Base-by-base conservation (phyloP, 2,888 invertebrate species). In the Vanessa cardui region DNA sequence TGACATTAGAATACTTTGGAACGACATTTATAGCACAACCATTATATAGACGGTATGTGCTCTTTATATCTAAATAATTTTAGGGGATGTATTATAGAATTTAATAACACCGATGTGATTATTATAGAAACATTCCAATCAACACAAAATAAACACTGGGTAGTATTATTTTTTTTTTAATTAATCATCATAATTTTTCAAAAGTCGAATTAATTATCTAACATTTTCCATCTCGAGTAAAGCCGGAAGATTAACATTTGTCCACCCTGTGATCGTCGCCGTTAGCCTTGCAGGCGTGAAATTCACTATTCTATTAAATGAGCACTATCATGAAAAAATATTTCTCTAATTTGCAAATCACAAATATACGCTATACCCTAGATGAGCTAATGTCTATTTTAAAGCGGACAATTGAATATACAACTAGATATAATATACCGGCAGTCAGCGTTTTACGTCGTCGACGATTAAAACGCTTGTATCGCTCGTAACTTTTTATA, bases 261-360 rank as follows among this genome's bases (percentile, higher is more conserved):
- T 54, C 54, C 69, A 72, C 71, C 71, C 71, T 72, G 71, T 66
- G 64, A 49, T 66, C 54, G 33, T 26, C 39, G 39, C 45, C 50
- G 62, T 15, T 68, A 69, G 71, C 71, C 71, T 69, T 59, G 63
- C 66, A 67, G 71, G 72, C 72, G 70, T 72, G 68, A 73, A 70
- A 64, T 76, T 47, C 18, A 59, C 59, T 71, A 71, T 64, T 49
- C 71, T 71, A 71, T 60, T 66, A 59, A 85, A 87, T 87, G 84
- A 89, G 86, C 88, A 85, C 85, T 88, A 88, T 79, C 75, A 83
- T 90, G 87, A 88, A 91, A 91, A 91, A 90, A 90, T 90, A 90
- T 85, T 83, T 85, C 78, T 85, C 86, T 89, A 89, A 86, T 87
- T 83, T 86, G 90, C 88, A 84, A 88, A 89, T 87, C 83, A 84